Evolutionary conservation across 2,797 vertebrate species (phyloP).

Genomic region (Macrochelys suwanniensis): DNA sequence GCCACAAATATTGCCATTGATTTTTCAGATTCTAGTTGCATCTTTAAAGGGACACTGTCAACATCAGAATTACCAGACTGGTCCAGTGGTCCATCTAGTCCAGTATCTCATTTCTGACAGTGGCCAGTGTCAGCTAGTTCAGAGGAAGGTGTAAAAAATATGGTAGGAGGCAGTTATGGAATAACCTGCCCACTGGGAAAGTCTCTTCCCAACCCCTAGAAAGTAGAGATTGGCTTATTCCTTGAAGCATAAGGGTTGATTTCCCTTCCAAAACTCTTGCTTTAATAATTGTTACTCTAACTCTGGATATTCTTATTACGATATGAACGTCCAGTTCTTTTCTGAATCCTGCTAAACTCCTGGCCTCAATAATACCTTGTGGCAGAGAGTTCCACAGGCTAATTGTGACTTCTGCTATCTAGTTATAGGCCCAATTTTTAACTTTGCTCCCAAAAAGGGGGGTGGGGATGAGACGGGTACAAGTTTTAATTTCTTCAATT

Average conservation of each 20-base stretch:
- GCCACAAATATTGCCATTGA: background rate
- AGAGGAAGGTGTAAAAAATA: background rate
- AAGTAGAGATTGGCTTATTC: background rate
- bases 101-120: background rate
- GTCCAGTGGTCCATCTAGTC: background rate
- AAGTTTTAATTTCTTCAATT: background rate
- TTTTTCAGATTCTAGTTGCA: slow-evolving; percentile 11
- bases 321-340: background rate
- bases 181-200: background rate
- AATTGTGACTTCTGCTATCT: background rate
- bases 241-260: background rate
- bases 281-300: slow-evolving; percentile 19
- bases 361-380: background rate
- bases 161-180: background rate
- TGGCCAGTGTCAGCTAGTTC: background rate
- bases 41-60: background rate
- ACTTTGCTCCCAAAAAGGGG: background rate
- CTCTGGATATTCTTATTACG: background rate
- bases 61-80: background rate
- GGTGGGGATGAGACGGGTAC: background rate
- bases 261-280: background rate
- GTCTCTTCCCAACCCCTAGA: background rate
- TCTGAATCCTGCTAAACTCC: background rate
- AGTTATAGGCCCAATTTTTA: background rate
- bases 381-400: background rate